A percentile compares a stretch with the other conserved stretches of the same genome.
phyloP scores from a whole-genome alignment of 2,888 invertebrate genomes.

The Euzetes globulus region DNA sequence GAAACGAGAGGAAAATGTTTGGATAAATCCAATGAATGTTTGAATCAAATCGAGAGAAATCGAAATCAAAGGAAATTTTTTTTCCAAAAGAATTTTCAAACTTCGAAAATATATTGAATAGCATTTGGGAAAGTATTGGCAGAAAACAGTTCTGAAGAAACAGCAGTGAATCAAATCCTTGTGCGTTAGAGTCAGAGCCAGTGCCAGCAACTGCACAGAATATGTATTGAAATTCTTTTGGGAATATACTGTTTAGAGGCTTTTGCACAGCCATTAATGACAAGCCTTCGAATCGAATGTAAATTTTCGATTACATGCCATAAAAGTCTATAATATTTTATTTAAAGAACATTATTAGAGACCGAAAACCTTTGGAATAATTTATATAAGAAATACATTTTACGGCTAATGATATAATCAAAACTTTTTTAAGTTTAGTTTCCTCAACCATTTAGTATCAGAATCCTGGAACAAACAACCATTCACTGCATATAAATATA shows the following conservation, averaged over 20 bases:
- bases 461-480: too few relatives aligned
- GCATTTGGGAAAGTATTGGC: neutral
- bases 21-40: neutral
- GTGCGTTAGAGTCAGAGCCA: neutral
- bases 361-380: neutral
- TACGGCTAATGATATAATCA: neutral
- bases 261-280: neutral
- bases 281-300: neutral
- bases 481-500: too few relatives aligned
- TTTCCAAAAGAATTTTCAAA: neutral
- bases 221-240: neutral
- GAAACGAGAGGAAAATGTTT: neutral
- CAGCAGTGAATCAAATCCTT: neutral
- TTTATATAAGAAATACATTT: neutral
- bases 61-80: neutral
- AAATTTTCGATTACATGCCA: neutral
- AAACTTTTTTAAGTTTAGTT: neutral
- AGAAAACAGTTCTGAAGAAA: neutral
- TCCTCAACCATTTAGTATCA: too few relatives aligned
- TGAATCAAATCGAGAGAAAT: neutral
- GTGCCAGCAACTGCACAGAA: neutral
- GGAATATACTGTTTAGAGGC: neutral
- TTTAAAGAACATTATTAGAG: neutral
- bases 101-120: neutral
- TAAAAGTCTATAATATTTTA: neutral